Percentiles rank a stretch among this genome's conserved stretches.
These are phyloP conservation scores for Andrena praecox DNA, from an alignment of 2,888 invertebrate genomes.

Conservation along the genomic window DNA sequence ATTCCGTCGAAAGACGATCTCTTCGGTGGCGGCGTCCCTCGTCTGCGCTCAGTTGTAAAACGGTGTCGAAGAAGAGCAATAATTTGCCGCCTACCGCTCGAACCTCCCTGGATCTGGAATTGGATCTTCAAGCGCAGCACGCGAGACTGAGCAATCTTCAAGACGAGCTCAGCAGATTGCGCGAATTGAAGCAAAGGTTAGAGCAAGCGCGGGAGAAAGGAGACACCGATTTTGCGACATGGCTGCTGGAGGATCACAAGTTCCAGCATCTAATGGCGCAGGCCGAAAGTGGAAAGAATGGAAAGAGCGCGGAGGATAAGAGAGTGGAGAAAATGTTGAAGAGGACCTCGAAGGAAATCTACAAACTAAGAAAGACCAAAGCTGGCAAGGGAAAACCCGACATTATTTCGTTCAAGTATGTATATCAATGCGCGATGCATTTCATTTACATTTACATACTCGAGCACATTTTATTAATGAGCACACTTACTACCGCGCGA, in stretches of 20 bases:
- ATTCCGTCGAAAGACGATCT: conserved; percentile 95
- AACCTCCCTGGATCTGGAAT: conserved; percentile 95
- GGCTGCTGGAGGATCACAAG: conserved; percentile 95
- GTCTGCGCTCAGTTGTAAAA: conserved; percentile 84
- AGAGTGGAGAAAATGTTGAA: conserved; percentile 93
- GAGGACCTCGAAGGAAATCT: conserved; percentile 96
- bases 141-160: conserved; percentile 92
- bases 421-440: conserved; percentile 67
- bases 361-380: conserved; percentile 94
- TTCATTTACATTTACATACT: neutral
- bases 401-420: conserved; percentile 96
- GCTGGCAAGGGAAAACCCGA: conserved; percentile 96
- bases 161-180: conserved; percentile 93
- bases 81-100: conserved; percentile 88
- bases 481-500: too few relatives aligned
- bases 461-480: neutral
- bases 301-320: conserved; percentile 88
- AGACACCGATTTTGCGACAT: conserved; percentile 93
- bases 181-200: conserved; percentile 92
- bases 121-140: conserved; percentile 97
- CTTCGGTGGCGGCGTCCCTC: conserved; percentile 90
- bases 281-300: conserved; percentile 86
- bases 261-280: conserved; percentile 90
- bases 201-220: conserved; percentile 94
- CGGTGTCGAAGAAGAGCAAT: conserved; percentile 85